Conservation (phyloP, 1,140 invertebrate species). For the Drosophila yakuba region DNA sequence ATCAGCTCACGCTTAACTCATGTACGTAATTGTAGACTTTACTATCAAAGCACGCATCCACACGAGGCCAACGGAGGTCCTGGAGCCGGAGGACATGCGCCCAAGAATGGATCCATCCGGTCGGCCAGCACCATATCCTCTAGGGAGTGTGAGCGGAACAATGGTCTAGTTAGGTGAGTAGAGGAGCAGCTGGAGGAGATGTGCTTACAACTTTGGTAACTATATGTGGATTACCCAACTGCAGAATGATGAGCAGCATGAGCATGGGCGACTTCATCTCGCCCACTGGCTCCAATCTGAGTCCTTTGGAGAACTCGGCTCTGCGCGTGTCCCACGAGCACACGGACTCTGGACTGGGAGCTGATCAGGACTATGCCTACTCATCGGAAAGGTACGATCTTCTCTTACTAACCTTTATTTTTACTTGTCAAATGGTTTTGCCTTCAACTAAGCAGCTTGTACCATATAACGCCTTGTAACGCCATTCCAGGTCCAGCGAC, state of each 20-base stretch:
- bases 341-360: slow-evolving; percentile 88
- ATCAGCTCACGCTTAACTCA: slow-evolving; percentile 28
- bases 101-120: slow-evolving; percentile 82
- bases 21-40: slow-evolving; percentile 64
- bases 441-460: neutral
- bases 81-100: slow-evolving; percentile 47
- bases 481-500: slow-evolving; percentile 74
- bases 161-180: slow-evolving; percentile 75
- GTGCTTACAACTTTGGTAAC: neutral
- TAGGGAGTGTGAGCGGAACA: slow-evolving; percentile 79
- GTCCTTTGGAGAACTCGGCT: slow-evolving; percentile 85
- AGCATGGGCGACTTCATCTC: slow-evolving; percentile 84
- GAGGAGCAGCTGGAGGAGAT: too few species aligned
- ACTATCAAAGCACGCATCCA: slow-evolving; percentile 83
- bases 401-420: too few species aligned
- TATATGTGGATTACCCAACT: neutral
- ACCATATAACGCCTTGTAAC: neutral
- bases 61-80: slow-evolving; percentile 64
- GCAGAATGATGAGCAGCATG: slow-evolving; percentile 84
- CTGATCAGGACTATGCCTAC: slow-evolving; percentile 89
- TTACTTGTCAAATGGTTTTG: neutral
- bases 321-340: slow-evolving; percentile 88
- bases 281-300: slow-evolving; percentile 81
- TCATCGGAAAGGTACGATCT: slow-evolving; percentile 86
- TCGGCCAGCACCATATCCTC: slow-evolving; percentile 84